Conservation (phyloP, 2,113 vertebrate species). For the Zosterops hypoxanthus region DNA sequence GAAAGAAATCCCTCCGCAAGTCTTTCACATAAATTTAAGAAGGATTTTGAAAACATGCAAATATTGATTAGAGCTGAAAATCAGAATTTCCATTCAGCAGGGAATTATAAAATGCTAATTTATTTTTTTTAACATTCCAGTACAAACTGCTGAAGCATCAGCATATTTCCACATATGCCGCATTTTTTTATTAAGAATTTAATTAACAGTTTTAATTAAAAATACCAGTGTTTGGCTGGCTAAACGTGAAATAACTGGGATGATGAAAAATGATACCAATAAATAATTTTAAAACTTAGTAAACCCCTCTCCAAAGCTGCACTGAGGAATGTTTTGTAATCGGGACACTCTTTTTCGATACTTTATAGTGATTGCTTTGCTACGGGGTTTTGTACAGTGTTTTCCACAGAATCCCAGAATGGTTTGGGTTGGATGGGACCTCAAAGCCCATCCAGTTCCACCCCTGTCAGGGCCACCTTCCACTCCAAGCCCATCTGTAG, state of each 20-base stretch:
- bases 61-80: constrained; percentile 1
- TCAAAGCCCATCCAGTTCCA: not conserved
- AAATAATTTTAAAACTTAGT: not conserved
- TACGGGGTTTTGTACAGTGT: fast-evolving
- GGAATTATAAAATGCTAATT: not conserved
- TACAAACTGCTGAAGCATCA: not conserved
- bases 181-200: not conserved
- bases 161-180: not conserved
- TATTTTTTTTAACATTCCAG: not conserved
- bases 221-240: not conserved
- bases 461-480: not conserved
- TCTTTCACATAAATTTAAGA: not conserved
- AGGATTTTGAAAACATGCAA: not conserved
- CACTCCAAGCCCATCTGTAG: not conserved
- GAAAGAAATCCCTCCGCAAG: not conserved
- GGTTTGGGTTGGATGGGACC: not conserved
- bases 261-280: not conserved
- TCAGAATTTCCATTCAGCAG: not conserved
- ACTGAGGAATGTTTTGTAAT: not conserved
- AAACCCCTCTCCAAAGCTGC: not conserved
- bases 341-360: not conserved
- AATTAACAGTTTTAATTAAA: constrained; percentile 20
- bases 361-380: not conserved
- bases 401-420: not conserved
- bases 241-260: not conserved